Evolutionary conservation across 2,888 invertebrate genomes (phyloP).

Genomic region (Drosophila maculinotata): DNA sequence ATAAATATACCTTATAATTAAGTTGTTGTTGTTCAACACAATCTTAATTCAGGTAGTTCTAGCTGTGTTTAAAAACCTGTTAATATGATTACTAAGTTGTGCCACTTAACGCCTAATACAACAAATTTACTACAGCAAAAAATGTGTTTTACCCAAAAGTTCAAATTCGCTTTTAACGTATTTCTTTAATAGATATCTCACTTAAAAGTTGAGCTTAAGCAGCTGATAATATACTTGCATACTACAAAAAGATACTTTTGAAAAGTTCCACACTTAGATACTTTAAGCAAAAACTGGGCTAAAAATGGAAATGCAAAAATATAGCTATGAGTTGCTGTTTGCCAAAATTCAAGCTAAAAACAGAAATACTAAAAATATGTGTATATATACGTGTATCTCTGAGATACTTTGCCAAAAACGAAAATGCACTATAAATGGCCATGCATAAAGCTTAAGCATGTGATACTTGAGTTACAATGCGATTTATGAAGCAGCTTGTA

Average conservation of each 20-base stretch:
- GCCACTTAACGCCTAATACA: conserved; percentile 9
- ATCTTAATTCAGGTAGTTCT: neutral
- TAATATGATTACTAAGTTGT: neutral
- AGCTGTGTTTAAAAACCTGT: conserved; percentile 2
- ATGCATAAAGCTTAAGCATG: neutral
- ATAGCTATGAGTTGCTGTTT: conserved; percentile 5
- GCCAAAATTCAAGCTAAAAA: conserved; percentile 48
- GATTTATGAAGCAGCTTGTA: conserved; percentile 27
- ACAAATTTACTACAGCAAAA: neutral
- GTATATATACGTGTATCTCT: conserved; percentile 16
- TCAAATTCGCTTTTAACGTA: too few species aligned
- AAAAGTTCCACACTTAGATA: neutral
- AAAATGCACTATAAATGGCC: conserved; percentile 28
- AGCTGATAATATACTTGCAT: neutral
- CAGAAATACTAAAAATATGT: conserved; percentile 35
- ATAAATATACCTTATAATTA: neutral
- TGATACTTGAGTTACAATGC: conserved; percentile 11
- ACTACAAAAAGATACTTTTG: neutral
- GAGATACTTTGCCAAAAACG: conserved; percentile 46
- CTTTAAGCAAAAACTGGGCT: conserved; percentile 2
- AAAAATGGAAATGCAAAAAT: conserved; percentile 27
- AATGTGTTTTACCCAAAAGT: too few species aligned
- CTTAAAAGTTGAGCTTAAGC: neutral
- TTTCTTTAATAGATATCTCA: too few species aligned
- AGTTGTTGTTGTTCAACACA: neutral